A percentile compares a stretch with the other conserved stretches of the same genome.
Evolutionary conservation across 2,113 vertebrate species (phyloP).

Genomic region (Hypanus sabinus): DNA sequence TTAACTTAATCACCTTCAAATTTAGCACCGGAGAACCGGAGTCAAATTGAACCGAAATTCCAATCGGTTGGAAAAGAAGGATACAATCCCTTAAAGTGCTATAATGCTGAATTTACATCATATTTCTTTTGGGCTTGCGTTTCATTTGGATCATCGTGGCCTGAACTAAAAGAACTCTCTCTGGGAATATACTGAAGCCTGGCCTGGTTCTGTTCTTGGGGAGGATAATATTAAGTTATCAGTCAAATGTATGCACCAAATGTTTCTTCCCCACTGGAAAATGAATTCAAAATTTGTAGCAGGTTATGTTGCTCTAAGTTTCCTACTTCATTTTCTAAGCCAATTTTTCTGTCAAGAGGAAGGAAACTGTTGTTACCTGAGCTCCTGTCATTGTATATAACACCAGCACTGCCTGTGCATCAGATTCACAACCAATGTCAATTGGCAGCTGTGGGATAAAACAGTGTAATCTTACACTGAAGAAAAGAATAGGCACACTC

Average conservation of each 20-base stretch:
- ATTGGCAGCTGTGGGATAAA: not conserved
- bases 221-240: constrained; percentile 10
- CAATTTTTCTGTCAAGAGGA: not conserved
- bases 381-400: constrained; percentile 17
- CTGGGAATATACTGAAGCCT: constrained; percentile 1
- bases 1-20: too few relatives aligned
- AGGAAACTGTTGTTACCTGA: not conserved
- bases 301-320: constrained; percentile 6
- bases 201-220: constrained; percentile 5
- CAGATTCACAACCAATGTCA: not conserved
- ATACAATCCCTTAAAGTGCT: constrained; percentile 16
- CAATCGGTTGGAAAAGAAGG: not conserved
- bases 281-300: not conserved
- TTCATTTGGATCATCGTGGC: not conserved
- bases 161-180: constrained; percentile 21
- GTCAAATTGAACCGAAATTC: not conserved
- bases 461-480: not conserved
- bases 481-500: not conserved
- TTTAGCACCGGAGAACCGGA: not conserved
- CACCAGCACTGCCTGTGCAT: not conserved
- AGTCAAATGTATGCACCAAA: constrained; percentile 2
- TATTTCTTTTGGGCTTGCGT: not conserved
- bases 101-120: not conserved
- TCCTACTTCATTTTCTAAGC: not conserved
- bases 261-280: not conserved